Conservation (phyloP, 2,888 invertebrate species). For the Rhingia campestris region DNA sequence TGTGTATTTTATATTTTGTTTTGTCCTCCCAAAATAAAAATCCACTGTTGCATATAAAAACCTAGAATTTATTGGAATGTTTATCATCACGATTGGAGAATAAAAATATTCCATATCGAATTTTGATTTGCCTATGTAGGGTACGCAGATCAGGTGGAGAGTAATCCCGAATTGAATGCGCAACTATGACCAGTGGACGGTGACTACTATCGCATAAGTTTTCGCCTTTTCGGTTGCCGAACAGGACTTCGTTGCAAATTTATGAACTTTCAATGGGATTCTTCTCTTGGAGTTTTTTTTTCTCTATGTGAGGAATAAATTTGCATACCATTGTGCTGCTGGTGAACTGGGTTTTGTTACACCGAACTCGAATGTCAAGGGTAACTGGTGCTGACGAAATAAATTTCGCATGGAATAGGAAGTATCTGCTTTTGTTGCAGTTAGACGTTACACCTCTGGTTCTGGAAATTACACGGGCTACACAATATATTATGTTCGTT, state of each 20-base stretch:
- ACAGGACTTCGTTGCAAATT: slow-evolving; percentile 1
- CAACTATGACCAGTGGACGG: slow-evolving; percentile 4
- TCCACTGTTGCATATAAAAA: too few species aligned
- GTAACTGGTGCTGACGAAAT: slow-evolving; percentile 11
- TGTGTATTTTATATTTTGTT: too few species aligned
- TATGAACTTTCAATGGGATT: slow-evolving; percentile 4
- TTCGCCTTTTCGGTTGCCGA: background rate
- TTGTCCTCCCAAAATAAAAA: too few species aligned
- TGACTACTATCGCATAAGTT: slow-evolving; percentile 12
- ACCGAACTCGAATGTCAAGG: background rate
- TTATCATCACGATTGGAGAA: too few species aligned
- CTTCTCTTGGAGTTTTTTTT: too few species aligned
- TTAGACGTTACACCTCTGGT: background rate
- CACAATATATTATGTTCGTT: background rate
- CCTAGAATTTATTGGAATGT: too few species aligned
- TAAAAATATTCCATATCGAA: too few species aligned
- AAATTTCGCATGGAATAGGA: slow-evolving; percentile 4
- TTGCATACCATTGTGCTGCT: background rate
- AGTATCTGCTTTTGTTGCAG: slow-evolving; percentile 5
- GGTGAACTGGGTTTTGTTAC: slow-evolving; percentile 1
- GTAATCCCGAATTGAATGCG: slow-evolving; percentile 4
- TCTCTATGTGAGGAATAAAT: background rate
- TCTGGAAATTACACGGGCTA: background rate
- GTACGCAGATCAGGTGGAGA: background rate
- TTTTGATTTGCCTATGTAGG: background rate